Conservation (phyloP, 2,797 vertebrate genomes). For the Epinephelus malabaricus region DNA sequence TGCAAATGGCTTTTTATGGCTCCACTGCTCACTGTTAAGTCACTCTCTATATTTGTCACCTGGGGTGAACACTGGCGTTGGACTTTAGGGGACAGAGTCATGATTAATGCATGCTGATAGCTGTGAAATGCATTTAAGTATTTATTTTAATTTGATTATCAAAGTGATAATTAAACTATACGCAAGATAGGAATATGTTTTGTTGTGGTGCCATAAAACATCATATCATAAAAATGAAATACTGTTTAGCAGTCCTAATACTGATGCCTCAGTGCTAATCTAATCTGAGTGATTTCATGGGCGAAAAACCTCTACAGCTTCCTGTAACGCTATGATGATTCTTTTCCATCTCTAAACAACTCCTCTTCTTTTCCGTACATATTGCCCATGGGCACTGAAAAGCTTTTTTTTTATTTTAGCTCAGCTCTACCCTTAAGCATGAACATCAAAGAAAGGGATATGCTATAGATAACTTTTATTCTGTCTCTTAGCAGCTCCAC, state of each 20-base stretch:
- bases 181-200: background rate
- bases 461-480: slow-evolving; percentile 8
- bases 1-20: slow-evolving; percentile 37
- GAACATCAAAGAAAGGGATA: slow-evolving; percentile 20
- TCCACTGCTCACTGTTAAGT: slow-evolving; percentile 24
- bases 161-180: background rate
- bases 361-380: background rate
- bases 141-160: background rate
- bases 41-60: slow-evolving; percentile 8
- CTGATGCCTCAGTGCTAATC: background rate
- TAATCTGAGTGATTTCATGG: background rate
- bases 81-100: background rate
- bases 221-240: background rate
- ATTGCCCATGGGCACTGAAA: slow-evolving; percentile 11
- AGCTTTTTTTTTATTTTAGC: slow-evolving; percentile 36
- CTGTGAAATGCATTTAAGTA: slow-evolving; percentile 17
- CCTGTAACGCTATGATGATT: background rate
- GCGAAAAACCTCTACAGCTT: slow-evolving; percentile 4
- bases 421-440: background rate
- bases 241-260: background rate
- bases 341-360: slow-evolving; percentile 1
- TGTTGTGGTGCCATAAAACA: background rate
- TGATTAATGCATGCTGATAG: slow-evolving; percentile 1
- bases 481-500: background rate
- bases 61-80: background rate